These are phyloP conservation scores for Chaitophorus viminalis DNA, from an alignment of 2,888 invertebrate species.

Conservation along the genomic window DNA sequence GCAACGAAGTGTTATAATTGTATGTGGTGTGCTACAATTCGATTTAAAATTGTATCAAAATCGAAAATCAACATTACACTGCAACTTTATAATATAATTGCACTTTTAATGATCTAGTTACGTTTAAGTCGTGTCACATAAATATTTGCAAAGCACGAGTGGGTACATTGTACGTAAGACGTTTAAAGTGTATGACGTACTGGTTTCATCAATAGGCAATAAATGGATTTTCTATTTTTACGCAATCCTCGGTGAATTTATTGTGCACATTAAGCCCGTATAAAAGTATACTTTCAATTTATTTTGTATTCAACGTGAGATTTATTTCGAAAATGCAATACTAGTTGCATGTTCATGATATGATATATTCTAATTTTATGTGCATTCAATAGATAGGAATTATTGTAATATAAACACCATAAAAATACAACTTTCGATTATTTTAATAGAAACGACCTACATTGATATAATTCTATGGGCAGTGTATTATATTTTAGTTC, in stretches of 20 bases:
- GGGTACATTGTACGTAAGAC: neutral
- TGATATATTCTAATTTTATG: neutral
- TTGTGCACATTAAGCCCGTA: too few relatives aligned
- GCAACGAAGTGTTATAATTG: neutral
- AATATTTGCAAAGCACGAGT: neutral
- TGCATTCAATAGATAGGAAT: neutral
- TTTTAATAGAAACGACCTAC: neutral
- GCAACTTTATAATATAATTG: too few relatives aligned
- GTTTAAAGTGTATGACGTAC: neutral
- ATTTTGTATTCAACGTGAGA: neutral
- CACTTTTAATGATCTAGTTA: neutral
- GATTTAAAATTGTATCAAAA: neutral
- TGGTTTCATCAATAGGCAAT: neutral
- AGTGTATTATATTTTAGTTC: neutral
- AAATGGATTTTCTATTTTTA: constrained; percentile 3
- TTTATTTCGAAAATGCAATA: constrained; percentile 10
- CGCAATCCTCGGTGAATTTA: neutral
- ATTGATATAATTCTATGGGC: neutral
- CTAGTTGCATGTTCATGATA: neutral
- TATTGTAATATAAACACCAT: neutral
- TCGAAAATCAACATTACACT: too few relatives aligned
- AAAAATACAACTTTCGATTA: neutral
- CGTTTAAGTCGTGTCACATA: neutral
- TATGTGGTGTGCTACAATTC: neutral
- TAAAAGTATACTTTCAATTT: neutral